phyloP scores from a whole-genome alignment of 2,113 vertebrate species.

The Chionomys nivalis region DNA sequence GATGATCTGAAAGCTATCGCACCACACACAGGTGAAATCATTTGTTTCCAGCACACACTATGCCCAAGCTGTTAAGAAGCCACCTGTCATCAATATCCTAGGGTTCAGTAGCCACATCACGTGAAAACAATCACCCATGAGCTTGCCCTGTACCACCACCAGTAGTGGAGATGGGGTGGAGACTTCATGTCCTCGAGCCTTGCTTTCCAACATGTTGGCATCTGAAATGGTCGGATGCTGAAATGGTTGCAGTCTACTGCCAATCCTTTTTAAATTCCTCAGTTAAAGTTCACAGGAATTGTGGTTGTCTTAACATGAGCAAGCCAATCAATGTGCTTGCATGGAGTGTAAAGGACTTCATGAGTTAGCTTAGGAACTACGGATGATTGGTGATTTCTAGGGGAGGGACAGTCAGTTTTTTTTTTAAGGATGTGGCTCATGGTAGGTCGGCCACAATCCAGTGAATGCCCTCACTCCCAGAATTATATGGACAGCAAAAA shows the following conservation, averaged over 20 bases:
- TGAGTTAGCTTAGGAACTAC: too few relatives aligned
- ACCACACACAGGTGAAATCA: neutral
- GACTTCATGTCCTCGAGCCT: too few relatives aligned
- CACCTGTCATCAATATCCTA: neutral
- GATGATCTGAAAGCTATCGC: neutral
- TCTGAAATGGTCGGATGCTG: neutral
- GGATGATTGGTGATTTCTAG: neutral
- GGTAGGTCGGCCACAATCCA: too few relatives aligned
- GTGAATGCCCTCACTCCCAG: too few relatives aligned
- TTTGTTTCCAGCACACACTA: too few relatives aligned
- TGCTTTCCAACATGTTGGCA: neutral
- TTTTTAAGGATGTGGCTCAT: neutral
- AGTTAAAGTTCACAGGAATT: neutral
- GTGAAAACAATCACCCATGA: neutral
- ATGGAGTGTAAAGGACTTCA: neutral
- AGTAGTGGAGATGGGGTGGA: neutral
- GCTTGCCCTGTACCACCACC: accelerated
- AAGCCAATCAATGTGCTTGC: neutral
- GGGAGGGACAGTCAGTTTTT: too few relatives aligned
- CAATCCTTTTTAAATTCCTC: neutral
- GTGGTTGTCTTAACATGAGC: neutral
- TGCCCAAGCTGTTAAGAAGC: neutral
- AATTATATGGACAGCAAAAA: neutral
- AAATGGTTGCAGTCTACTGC: neutral
- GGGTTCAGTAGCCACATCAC: accelerated